Conservation (phyloP, 2,113 vertebrate species). For the Parotia lawesii region DNA sequence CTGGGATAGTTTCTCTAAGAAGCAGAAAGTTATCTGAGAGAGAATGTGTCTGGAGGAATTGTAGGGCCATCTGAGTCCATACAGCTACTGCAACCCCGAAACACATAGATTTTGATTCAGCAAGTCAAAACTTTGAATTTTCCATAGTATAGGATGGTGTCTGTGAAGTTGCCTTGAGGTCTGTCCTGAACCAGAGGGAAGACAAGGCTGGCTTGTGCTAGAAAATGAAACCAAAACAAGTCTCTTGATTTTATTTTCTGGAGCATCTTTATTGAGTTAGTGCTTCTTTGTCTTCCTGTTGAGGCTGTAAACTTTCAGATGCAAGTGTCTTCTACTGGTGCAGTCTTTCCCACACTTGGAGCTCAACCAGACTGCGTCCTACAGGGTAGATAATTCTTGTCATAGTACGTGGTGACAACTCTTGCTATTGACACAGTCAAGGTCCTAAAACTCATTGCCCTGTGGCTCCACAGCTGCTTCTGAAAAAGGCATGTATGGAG, state of each 20-base stretch:
- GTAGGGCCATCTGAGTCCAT: neutral
- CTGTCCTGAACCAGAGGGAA: neutral
- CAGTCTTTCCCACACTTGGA: neutral
- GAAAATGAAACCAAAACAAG: neutral
- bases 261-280: neutral
- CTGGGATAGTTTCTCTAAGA: neutral
- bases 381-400: neutral
- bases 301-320: neutral
- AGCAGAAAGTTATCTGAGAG: neutral
- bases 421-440: neutral
- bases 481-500: neutral
- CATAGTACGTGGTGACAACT: accelerated
- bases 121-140: neutral
- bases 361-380: neutral
- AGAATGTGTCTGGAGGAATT: neutral
- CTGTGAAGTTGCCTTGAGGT: neutral
- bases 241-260: neutral
- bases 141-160: neutral
- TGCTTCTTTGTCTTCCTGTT: neutral
- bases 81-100: neutral
- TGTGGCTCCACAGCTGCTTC: neutral
- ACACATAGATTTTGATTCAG: neutral
- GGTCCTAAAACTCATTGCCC: neutral
- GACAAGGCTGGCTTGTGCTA: neutral
- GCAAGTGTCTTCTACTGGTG: neutral